Conservation (phyloP, 2,888 invertebrate species). For the Liodrosophila aerea region DNA sequence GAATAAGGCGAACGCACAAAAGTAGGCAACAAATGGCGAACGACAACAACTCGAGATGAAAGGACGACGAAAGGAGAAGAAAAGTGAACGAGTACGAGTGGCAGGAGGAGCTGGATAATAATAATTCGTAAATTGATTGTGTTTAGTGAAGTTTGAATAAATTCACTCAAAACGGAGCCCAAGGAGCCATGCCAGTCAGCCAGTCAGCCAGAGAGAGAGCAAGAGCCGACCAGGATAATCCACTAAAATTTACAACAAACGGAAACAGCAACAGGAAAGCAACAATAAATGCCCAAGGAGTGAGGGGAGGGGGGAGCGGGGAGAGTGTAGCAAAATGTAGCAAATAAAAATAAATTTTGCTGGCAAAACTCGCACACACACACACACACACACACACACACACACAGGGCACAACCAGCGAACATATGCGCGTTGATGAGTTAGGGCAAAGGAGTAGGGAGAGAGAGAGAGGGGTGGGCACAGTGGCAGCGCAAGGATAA, state of each 20-base stretch:
- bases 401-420: slow-evolving; percentile 37
- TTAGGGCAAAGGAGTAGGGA: slow-evolving; percentile 34
- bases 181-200: too few species aligned
- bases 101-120: slow-evolving; percentile 55
- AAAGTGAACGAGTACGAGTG: background rate
- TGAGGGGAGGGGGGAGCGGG: background rate
- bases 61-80: background rate
- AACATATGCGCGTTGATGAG: slow-evolving; percentile 78
- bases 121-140: slow-evolving; percentile 79
- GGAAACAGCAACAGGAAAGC: slow-evolving; percentile 77
- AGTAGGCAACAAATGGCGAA: slow-evolving; percentile 66
- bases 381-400: slow-evolving; percentile 6
- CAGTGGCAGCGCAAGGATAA: background rate
- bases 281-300: slow-evolving; percentile 45
- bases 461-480: background rate
- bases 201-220: slow-evolving; percentile 37
- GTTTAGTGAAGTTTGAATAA: slow-evolving; percentile 79
- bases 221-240: slow-evolving; percentile 76
- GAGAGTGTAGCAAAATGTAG: slow-evolving; percentile 56
- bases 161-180: slow-evolving; percentile 54
- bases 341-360: slow-evolving; percentile 76
- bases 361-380: slow-evolving; percentile 22
- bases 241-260: slow-evolving; percentile 79
- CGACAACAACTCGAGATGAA: slow-evolving; percentile 51
- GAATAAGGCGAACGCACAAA: slow-evolving; percentile 23